These are phyloP conservation scores for Cyprinella venusta DNA, from an alignment of 2,797 vertebrate genomes.

Conservation along the genomic window DNA sequence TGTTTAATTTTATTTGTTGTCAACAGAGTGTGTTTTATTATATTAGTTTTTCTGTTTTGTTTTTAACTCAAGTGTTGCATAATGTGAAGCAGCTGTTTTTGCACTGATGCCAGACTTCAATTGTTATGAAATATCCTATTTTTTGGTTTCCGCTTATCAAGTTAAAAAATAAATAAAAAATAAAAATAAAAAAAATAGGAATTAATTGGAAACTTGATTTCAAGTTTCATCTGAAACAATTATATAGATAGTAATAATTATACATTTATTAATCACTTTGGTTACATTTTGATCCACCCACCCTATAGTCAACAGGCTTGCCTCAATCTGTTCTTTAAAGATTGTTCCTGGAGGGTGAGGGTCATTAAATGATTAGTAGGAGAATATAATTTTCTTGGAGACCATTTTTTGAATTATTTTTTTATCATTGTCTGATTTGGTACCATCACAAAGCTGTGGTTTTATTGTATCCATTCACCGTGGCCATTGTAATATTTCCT, in stretches of 20 bases:
- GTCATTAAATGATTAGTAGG: slow-evolving; percentile 69
- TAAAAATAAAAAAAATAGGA: no score
- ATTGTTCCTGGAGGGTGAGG: slow-evolving; percentile 64
- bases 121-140: not conserved
- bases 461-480: not conserved
- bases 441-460: not conserved
- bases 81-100: slow-evolving; percentile 5
- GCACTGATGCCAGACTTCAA: not conserved
- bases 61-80: not conserved
- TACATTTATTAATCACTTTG: not conserved
- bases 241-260: not conserved
- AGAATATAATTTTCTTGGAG: slow-evolving; percentile 69
- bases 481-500: not conserved
- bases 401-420: slow-evolving; percentile 44
- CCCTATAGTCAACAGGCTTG: slow-evolving; percentile 62
- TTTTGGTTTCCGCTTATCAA: not conserved
- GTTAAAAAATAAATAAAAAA: not conserved
- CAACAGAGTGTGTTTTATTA: not conserved
- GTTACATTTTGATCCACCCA: slow-evolving; percentile 16
- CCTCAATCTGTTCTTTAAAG: slow-evolving; percentile 69
- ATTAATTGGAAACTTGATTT: no score
- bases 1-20: slow-evolving; percentile 17
- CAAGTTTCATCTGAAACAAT: not conserved
- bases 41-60: not conserved
- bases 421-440: not conserved